These are phyloP conservation scores for Prionace glauca DNA, from an alignment of 2,797 vertebrate genomes.

Conservation along the genomic window DNA sequence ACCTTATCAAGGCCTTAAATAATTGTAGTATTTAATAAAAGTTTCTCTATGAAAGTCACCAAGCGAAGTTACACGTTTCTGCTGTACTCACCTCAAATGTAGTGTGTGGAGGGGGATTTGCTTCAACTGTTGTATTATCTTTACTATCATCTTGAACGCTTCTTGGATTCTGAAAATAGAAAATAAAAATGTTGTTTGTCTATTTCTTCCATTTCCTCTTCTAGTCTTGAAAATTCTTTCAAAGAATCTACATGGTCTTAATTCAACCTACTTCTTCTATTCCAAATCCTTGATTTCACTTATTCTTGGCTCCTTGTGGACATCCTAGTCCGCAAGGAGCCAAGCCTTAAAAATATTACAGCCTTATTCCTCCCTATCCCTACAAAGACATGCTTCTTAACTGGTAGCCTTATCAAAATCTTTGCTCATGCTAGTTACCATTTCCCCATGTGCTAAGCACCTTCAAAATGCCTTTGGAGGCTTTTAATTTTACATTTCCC, in stretches of 20 bases:
- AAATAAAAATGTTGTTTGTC: neutral
- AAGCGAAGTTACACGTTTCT: neutral
- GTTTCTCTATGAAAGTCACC: neutral
- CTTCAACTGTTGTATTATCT: neutral
- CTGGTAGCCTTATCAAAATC: neutral
- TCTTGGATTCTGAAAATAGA: slow-evolving; percentile 29
- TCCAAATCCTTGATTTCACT: neutral
- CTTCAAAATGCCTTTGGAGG: neutral
- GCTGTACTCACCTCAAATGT: neutral
- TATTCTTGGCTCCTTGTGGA: too few relatives aligned
- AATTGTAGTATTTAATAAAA: neutral
- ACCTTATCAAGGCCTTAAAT: neutral
- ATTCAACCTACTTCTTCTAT: neutral
- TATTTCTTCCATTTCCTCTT: neutral
- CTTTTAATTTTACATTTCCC: neutral
- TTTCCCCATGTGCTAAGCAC: neutral
- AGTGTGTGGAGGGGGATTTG: neutral
- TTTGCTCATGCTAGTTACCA: neutral
- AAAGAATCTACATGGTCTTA: neutral
- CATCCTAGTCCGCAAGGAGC: neutral
- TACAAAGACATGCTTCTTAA: neutral
- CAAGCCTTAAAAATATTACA: neutral
- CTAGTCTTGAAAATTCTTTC: neutral
- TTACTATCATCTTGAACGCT: neutral
- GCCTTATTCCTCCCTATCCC: neutral